Conservation (phyloP, 2,797 vertebrate species). For the Monodelphis domestica region DNA sequence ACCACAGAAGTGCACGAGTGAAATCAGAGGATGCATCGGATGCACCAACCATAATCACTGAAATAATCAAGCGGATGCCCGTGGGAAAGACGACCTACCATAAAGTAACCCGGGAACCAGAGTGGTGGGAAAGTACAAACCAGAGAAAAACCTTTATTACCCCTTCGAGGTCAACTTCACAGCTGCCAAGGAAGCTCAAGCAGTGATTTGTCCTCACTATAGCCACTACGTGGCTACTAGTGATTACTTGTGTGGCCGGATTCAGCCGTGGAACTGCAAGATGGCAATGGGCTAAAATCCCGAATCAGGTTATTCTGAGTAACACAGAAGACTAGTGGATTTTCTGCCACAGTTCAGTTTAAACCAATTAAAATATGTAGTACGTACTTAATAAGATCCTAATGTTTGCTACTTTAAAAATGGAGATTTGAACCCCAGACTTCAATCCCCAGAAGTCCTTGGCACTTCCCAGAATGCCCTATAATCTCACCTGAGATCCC, state of each 20-base stretch:
- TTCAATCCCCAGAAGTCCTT: too few relatives aligned
- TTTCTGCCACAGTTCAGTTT: background rate
- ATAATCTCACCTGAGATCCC: too few relatives aligned
- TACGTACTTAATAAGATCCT: background rate
- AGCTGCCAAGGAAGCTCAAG: background rate
- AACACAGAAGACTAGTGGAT: background rate
- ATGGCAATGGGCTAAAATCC: background rate
- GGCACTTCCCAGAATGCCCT: too few relatives aligned
- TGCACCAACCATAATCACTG: background rate
- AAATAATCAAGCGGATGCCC: background rate
- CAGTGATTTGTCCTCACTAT: background rate
- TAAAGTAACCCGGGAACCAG: background rate
- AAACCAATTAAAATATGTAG: background rate
- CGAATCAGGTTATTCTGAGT: background rate
- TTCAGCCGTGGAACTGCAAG: background rate
- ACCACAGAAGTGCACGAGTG: background rate
- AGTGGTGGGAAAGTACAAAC: too few relatives aligned
- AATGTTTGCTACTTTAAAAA: too few relatives aligned
- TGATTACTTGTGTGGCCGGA: background rate
- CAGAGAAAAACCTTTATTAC: background rate
- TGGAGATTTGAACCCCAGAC: too few relatives aligned
- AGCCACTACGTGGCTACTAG: background rate
- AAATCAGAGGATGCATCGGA: slow-evolving; percentile 13
- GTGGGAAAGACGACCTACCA: background rate
- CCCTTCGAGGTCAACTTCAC: background rate